phyloP scores from a whole-genome alignment of 2,113 vertebrate genomes.

The Seriola aureovittata region DNA sequence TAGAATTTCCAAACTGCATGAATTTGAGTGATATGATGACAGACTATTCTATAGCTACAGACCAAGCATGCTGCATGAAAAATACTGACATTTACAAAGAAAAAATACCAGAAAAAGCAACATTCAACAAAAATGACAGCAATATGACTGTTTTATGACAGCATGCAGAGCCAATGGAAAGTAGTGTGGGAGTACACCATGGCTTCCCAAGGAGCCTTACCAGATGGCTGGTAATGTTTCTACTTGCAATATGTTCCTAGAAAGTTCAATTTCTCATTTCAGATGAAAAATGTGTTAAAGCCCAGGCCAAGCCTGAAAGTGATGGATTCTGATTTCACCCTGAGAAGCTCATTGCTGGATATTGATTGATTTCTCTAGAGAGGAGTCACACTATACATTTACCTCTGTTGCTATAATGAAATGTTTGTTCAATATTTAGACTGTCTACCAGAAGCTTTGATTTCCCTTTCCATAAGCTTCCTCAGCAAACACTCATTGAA shows the following conservation, averaged over 20 bases:
- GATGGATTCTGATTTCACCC: slow-evolving; percentile 49
- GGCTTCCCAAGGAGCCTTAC: slow-evolving; percentile 46
- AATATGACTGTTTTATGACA: slow-evolving; percentile 17
- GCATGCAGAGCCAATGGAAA: slow-evolving; percentile 37
- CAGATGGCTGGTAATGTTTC: slow-evolving; percentile 61
- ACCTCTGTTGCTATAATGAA: slow-evolving; percentile 55
- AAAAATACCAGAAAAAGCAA: background rate
- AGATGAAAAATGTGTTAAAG: slow-evolving; percentile 27
- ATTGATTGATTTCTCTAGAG: slow-evolving; percentile 61
- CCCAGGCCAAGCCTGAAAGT: slow-evolving; percentile 8
- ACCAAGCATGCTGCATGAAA: background rate
- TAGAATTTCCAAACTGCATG: background rate
- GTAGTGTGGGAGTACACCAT: slow-evolving; percentile 51
- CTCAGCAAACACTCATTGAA: background rate
- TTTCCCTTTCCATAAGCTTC: slow-evolving; percentile 34
- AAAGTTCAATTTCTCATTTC: slow-evolving; percentile 25
- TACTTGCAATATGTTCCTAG: slow-evolving; percentile 32
- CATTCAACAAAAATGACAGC: background rate
- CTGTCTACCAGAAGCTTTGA: slow-evolving; percentile 11
- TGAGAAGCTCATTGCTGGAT: slow-evolving; percentile 30
- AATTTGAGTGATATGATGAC: background rate
- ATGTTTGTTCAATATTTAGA: slow-evolving; percentile 64
- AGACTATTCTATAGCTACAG: background rate
- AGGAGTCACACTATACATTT: slow-evolving; percentile 35
- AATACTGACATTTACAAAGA: background rate